These are phyloP conservation scores for Chromobotia macracanthus DNA, from an alignment of 2,797 vertebrate genomes.

Conservation along the genomic window DNA sequence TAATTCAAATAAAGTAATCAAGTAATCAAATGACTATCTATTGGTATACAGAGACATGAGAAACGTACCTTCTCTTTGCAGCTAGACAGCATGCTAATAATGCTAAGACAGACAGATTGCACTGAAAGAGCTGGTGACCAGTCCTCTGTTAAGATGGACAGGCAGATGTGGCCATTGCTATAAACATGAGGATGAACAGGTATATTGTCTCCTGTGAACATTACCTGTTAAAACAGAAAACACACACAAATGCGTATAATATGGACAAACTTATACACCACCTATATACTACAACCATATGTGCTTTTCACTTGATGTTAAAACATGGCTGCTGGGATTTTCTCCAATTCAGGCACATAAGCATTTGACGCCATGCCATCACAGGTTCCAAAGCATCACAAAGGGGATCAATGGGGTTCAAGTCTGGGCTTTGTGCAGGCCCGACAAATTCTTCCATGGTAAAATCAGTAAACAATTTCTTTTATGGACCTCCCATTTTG, in stretches of 20 bases:
- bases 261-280: background rate
- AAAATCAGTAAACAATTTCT: too few species aligned
- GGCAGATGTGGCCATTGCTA: slow-evolving; percentile 99
- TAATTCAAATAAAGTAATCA: background rate
- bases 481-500: too few species aligned
- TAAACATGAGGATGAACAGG: slow-evolving; percentile 98
- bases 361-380: too few species aligned
- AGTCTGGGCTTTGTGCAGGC: too few species aligned
- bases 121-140: slow-evolving; percentile 99
- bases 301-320: too few species aligned
- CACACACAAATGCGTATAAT: background rate
- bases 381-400: too few species aligned
- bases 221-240: slow-evolving; percentile 81
- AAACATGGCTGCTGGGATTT: too few species aligned
- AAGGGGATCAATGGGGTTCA: too few species aligned
- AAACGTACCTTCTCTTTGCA: slow-evolving; percentile 97
- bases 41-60: too few species aligned
- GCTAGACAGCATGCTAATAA: slow-evolving; percentile 99
- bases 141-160: slow-evolving; percentile 98
- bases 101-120: slow-evolving; percentile 99
- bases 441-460: too few species aligned
- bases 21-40: background rate
- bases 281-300: too few species aligned
- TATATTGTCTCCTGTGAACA: slow-evolving; percentile 99
- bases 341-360: too few species aligned